Evolutionary conservation across 2,797 vertebrate species (phyloP).

Genomic region (Schizothorax lantsangensis): DNA sequence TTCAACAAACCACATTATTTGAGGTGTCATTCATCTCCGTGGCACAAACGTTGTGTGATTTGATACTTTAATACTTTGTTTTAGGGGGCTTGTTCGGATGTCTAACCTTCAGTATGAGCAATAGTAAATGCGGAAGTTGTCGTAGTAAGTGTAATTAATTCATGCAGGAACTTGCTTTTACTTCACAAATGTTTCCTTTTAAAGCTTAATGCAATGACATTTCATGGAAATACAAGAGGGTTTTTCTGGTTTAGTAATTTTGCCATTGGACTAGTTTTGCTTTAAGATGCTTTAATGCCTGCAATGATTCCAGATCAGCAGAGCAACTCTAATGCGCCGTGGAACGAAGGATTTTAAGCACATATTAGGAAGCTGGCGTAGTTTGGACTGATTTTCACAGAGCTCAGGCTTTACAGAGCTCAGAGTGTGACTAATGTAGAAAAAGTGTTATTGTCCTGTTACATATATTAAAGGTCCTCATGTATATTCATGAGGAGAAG

Average conservation of each 20-base stretch:
- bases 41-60: background rate
- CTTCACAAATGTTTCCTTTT: slow-evolving; percentile 20
- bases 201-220: background rate
- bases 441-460: slow-evolving; percentile 22
- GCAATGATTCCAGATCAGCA: slow-evolving; percentile 36
- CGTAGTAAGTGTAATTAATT: background rate
- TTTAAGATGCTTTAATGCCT: slow-evolving; percentile 37
- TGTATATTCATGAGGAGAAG: slow-evolving; percentile 26
- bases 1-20: background rate
- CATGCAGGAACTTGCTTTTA: background rate
- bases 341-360: slow-evolving; percentile 32
- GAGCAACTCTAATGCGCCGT: slow-evolving; percentile 9
- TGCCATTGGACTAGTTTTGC: slow-evolving; percentile 3
- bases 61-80: background rate
- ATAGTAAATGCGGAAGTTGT: background rate
- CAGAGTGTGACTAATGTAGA: slow-evolving; percentile 27
- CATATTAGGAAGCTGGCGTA: background rate
- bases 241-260: slow-evolving; percentile 16
- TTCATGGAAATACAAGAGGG: slow-evolving; percentile 5
- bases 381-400: slow-evolving; percentile 16
- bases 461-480: slow-evolving; percentile 8
- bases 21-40: background rate
- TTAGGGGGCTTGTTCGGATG: background rate
- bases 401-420: slow-evolving; percentile 27
- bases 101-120: background rate